Conservation (phyloP, 1,140 invertebrate genomes). For the Cephus cinctus region DNA sequence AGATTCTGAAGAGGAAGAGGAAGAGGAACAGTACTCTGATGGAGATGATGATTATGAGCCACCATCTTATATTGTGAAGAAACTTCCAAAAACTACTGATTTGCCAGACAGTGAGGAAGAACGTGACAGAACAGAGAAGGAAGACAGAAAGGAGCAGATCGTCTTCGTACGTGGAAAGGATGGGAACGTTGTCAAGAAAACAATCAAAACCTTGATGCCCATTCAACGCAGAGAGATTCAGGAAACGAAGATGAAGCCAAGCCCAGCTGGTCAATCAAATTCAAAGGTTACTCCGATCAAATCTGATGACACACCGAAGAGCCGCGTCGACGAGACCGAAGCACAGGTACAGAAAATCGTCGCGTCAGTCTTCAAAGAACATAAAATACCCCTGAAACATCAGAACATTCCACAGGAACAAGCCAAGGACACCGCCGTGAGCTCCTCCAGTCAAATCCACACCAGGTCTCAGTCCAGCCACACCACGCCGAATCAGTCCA, state of each 20-base stretch:
- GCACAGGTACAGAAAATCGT: slow-evolving; percentile 54
- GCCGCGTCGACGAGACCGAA: slow-evolving; percentile 45
- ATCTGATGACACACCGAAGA: not conserved
- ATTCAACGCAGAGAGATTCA: slow-evolving; percentile 40
- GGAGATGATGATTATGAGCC: slow-evolving; percentile 51
- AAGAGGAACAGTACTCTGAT: slow-evolving; percentile 48
- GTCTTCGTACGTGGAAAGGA: slow-evolving; percentile 49
- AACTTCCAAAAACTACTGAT: slow-evolving; percentile 34
- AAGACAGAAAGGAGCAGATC: slow-evolving; percentile 47
- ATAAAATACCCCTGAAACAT: slow-evolving; percentile 50
- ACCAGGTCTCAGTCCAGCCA: not conserved
- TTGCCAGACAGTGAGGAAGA: slow-evolving; percentile 33
- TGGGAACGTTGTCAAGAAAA: slow-evolving; percentile 50
- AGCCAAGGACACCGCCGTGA: slow-evolving; percentile 28
- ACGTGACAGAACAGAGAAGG: slow-evolving; percentile 28
- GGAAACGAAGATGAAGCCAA: slow-evolving; percentile 23
- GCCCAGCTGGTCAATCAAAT: slow-evolving; percentile 15
- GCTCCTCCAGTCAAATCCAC: not conserved
- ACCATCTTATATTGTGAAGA: slow-evolving; percentile 46
- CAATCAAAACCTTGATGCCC: slow-evolving; percentile 53
- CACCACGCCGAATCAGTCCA: slow-evolving; percentile 15
- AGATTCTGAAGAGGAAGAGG: slow-evolving; percentile 44
- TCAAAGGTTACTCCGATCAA: not conserved
- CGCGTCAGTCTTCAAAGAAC: slow-evolving; percentile 51
- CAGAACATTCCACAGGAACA: slow-evolving; percentile 32